These are phyloP conservation scores for Enteromius paludinosus DNA, from an alignment of 2,797 vertebrate species.

Conservation along the genomic window DNA sequence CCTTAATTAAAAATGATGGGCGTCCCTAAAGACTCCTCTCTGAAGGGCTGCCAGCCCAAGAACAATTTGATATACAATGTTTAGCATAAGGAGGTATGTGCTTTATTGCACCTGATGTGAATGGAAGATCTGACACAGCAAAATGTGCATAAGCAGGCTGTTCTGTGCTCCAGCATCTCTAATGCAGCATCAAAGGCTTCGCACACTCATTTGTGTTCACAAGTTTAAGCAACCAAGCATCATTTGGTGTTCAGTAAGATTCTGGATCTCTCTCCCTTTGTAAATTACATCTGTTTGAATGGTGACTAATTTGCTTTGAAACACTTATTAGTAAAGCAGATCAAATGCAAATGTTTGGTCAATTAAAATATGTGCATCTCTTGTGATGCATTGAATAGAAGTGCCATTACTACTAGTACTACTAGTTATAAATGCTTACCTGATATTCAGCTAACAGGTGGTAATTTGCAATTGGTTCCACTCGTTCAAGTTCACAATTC, in stretches of 20 bases:
- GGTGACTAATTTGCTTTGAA: background rate
- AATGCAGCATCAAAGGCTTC: constrained; percentile 11
- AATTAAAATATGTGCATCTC: constrained; percentile 33
- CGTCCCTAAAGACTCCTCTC: constrained; percentile 24
- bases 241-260: background rate
- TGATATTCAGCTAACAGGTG: constrained; percentile 80
- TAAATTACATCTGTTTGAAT: constrained; percentile 7
- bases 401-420: background rate
- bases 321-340: constrained; percentile 13
- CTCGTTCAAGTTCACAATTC: constrained; percentile 51
- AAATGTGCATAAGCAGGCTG: background rate
- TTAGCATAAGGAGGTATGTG: constrained; percentile 18
- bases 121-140: constrained; percentile 54
- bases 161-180: constrained; percentile 20
- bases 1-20: constrained; percentile 42
- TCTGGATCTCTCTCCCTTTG: background rate
- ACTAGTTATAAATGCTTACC: constrained; percentile 68
- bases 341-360: background rate
- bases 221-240: constrained; percentile 26
- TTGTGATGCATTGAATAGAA: constrained; percentile 3
- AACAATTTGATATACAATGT: constrained; percentile 29
- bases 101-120: constrained; percentile 34
- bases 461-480: constrained; percentile 69
- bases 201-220: background rate
- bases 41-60: constrained; percentile 26